A percentile compares a stretch with the other conserved stretches of the same genome.
Conservation (phyloP, 1,140 invertebrate species). For the Drosophila dunni region DNA sequence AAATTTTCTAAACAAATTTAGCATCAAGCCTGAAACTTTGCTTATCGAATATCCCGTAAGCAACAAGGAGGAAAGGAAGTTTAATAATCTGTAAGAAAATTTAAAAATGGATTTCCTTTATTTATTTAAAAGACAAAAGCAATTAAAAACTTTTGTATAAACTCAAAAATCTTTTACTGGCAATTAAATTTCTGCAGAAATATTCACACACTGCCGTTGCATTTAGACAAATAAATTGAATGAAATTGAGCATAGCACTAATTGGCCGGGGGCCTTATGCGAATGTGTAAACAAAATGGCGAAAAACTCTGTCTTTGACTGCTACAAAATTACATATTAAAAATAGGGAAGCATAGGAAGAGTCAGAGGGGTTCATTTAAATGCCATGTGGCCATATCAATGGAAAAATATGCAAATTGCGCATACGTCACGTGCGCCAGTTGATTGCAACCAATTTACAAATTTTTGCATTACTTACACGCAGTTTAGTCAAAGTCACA, state of each 20-base stretch:
- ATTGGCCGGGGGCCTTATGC: not conserved
- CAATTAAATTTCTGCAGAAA: conserved; percentile 27
- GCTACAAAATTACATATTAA: not conserved
- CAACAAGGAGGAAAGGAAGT: not conserved
- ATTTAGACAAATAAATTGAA: conserved; percentile 20
- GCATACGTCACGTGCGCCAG: conserved; percentile 46
- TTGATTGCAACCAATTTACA: conserved; percentile 33
- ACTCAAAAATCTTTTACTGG: conserved; percentile 7
- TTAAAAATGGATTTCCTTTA: conserved; percentile 17
- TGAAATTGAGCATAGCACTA: conserved; percentile 33
- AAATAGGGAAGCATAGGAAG: not conserved
- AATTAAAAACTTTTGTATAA: conserved; percentile 35
- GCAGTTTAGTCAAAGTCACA: not conserved
- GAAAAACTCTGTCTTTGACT: not conserved
- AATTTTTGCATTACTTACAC: not conserved
- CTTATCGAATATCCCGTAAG: not conserved
- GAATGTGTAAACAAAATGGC: conserved; percentile 5
- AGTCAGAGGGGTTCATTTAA: conserved; percentile 11
- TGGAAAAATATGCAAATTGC: conserved; percentile 36
- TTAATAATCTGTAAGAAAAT: not conserved
- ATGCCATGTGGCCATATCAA: conserved; percentile 11
- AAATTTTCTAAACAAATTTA: not conserved
- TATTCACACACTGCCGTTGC: not conserved
- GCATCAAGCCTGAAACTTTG: too few relatives aligned
- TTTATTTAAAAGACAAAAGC: conserved; percentile 12